Evolutionary conservation across 2,888 invertebrate species (phyloP).

Genomic region (Temnothorax unifasciatus): DNA sequence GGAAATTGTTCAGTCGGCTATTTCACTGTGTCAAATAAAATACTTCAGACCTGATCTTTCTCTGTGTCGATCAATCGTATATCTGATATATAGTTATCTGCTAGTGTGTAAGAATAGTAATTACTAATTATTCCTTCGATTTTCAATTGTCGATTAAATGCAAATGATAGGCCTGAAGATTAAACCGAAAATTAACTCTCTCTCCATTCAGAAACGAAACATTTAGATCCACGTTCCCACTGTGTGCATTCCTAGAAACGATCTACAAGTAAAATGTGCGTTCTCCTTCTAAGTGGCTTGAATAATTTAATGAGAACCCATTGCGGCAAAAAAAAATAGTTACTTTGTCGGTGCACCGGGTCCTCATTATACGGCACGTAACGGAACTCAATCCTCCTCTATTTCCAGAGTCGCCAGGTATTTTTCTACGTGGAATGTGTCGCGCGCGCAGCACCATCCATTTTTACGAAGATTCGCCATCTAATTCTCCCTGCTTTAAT

Average conservation of each 20-base stretch:
- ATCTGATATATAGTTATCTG: background rate
- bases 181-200: background rate
- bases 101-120: background rate
- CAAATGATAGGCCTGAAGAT: background rate
- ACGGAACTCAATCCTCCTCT: constrained; percentile 61
- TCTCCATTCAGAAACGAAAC: background rate
- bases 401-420: constrained; percentile 21
- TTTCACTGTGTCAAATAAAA: background rate
- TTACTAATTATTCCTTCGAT: background rate
- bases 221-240: background rate
- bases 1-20: background rate
- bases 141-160: background rate
- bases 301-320: constrained; percentile 41
- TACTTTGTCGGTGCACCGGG: constrained; percentile 48
- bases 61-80: background rate
- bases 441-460: background rate
- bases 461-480: background rate
- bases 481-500: constrained; percentile 18
- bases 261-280: constrained; percentile 14
- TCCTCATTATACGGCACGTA: constrained; percentile 54
- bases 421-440: constrained; percentile 38
- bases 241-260: background rate
- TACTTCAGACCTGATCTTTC: background rate
- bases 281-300: background rate
- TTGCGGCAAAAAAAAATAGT: constrained; percentile 35